Evolutionary conservation across 2,113 vertebrate species (phyloP), one percentile per base, ranked within the genome.

Genomic region (Solea solea): DNA sequence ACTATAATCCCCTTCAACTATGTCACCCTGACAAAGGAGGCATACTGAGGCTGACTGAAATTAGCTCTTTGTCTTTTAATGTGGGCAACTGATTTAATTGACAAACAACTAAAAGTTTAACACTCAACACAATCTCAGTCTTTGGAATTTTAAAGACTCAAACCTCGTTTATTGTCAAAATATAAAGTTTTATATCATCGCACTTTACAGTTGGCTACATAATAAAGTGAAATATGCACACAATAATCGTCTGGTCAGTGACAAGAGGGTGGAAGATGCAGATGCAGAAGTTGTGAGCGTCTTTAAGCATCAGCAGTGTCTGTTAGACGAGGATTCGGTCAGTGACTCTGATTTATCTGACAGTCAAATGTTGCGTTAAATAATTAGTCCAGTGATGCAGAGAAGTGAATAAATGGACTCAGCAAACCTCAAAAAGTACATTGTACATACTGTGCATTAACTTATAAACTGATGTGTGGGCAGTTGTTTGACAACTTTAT

Each of bases 1-100:
- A 48, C 52, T 72, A 45, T 83, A 80, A 88, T 78, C 64, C 79
- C 15, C 13, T 74, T 9, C 73, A 78, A 51, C 21, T 56, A 58
- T 74, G 60, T 62, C 54, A 80, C 5, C 3, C 34, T 64, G 71
- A 58, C 71, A 72, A 58, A 49, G 41, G 40, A 27, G 46, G 54
- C 65, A 67, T 41, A 34, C 48, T 53, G 57, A 78, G 45, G 52
- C 41, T 61, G 58, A 68, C 62, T 64, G 15, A 61, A 80, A 71
- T 57, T 45, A 72, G 68, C 44, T 56, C 9, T 72, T 70, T 54
- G 45, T 50, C 59, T 72, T 81, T 69, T 7, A 69, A 49, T 34
- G 48, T 62, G 42, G 41, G 39, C 15, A 39, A 25, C 59, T 48
- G 42, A 57, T 58, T 64, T 52, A 52, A 61, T 64, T 69, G 10